These are phyloP conservation scores for Drosophila parvula DNA, from an alignment of 1,140 invertebrate genomes.

Conservation along the genomic window DNA sequence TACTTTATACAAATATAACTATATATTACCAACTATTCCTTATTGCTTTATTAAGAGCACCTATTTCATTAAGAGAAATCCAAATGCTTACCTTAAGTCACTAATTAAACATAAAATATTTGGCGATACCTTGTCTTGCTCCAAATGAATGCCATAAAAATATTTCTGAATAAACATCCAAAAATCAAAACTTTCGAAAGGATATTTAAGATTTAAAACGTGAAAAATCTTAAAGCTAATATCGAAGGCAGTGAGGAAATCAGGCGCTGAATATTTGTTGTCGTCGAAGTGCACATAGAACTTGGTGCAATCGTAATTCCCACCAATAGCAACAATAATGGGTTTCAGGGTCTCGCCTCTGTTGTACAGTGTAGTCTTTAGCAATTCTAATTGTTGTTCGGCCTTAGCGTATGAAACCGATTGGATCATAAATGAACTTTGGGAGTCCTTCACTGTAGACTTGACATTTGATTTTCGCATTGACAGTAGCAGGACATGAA, in stretches of 20 bases:
- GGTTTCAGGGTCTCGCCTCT: not conserved
- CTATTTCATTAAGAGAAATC: not conserved
- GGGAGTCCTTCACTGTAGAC: not conserved
- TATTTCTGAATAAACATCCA: slow-evolving; percentile 16
- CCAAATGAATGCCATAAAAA: slow-evolving; percentile 14
- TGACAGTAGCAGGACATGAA: slow-evolving; percentile 1
- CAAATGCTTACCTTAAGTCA: not conserved
- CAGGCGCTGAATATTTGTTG: not conserved
- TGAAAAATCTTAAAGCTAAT: slow-evolving; percentile 11
- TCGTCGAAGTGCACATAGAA: slow-evolving; percentile 1
- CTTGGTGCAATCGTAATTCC: not conserved
- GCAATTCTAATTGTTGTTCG: not conserved
- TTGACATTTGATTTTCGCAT: not conserved
- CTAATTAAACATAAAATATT: slow-evolving; percentile 9
- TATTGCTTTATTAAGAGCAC: not conserved
- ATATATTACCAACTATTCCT: not conserved
- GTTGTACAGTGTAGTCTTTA: not conserved
- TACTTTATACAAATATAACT: too few species aligned
- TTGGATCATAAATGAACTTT: not conserved
- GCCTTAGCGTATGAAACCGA: not conserved
- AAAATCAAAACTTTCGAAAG: not conserved
- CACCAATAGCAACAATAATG: slow-evolving; percentile 2
- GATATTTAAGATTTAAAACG: slow-evolving; percentile 14
- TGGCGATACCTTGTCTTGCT: not conserved
- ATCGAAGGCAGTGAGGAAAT: slow-evolving; percentile 9